Percentiles rank a stretch among this genome's conserved stretches.
phyloP scores from a whole-genome alignment of 1,140 invertebrate genomes.

The Bombus waltoni region DNA sequence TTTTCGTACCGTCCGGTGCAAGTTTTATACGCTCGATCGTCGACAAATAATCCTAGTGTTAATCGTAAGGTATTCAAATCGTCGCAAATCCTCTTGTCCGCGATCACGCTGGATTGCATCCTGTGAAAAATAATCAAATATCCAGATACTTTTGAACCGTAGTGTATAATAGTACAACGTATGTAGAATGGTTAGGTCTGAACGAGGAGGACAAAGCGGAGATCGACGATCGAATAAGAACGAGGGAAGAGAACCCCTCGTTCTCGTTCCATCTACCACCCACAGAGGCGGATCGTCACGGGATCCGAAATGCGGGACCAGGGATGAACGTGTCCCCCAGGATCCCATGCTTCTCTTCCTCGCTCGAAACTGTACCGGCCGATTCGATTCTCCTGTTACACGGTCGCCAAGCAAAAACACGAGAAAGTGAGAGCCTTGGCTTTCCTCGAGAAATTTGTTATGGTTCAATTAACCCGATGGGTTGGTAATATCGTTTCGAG shows the following conservation, averaged over 20 bases:
- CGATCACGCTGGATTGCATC: not conserved
- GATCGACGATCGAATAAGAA: not conserved
- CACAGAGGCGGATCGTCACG: conserved; percentile 53
- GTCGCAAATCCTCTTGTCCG: not conserved
- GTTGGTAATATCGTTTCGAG: not conserved
- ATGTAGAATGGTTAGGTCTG: not conserved
- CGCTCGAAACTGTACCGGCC: conserved; percentile 4
- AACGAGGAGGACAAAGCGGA: conserved; percentile 25
- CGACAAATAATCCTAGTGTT: not conserved
- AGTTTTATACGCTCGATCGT: not conserved
- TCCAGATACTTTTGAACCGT: not conserved
- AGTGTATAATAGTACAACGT: not conserved
- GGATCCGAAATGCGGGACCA: conserved; percentile 53
- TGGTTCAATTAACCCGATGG: not conserved
- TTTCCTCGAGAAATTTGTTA: conserved; percentile 6
- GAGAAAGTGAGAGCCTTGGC: conserved; percentile 1
- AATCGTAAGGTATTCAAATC: not conserved
- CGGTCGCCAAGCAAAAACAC: conserved; percentile 11
- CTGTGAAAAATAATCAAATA: not conserved
- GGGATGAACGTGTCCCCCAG: conserved; percentile 20
- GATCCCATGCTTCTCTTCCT: conserved; percentile 2
- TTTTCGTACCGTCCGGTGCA: too few relatives aligned
- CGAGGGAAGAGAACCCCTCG: conserved; percentile 31
- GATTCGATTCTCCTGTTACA: conserved; percentile 26
- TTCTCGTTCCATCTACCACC: conserved; percentile 69